phyloP scores from a whole-genome alignment of 2,888 invertebrate genomes.

The Hyppa rectilinea region DNA sequence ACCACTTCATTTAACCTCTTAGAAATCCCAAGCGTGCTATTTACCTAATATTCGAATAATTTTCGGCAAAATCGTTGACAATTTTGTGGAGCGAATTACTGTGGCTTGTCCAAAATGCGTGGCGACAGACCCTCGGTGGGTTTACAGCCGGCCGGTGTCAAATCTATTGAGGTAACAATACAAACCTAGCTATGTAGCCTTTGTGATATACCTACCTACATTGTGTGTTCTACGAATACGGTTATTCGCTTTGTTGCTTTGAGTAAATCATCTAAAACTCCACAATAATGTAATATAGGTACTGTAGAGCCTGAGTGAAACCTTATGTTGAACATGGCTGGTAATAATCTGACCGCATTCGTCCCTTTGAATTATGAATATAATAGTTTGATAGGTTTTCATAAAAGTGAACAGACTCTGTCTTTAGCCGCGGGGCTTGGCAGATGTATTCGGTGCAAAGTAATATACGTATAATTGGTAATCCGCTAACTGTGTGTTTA shows the following conservation, averaged over 20 bases:
- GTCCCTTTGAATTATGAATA: too few species aligned
- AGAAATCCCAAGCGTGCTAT: constrained; percentile 18
- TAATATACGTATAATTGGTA: too few species aligned
- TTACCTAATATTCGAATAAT: constrained; percentile 24
- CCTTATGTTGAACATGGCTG: too few species aligned
- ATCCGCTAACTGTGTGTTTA: too few species aligned
- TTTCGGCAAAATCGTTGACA: constrained; percentile 24
- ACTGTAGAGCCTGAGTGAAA: too few species aligned
- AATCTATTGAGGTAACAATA: constrained; percentile 18
- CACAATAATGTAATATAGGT: too few species aligned
- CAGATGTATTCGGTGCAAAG: too few species aligned
- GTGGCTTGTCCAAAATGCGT: constrained; percentile 48
- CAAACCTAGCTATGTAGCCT: background rate
- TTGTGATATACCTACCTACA: background rate
- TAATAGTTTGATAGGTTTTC: too few species aligned
- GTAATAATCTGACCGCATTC: too few species aligned
- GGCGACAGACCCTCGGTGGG: constrained; percentile 35
- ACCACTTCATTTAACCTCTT: constrained; percentile 5
- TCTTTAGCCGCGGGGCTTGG: too few species aligned
- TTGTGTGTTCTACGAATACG: background rate
- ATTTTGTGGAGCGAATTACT: constrained; percentile 35
- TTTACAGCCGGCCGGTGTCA: constrained; percentile 21
- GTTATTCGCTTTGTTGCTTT: background rate
- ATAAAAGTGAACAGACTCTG: too few species aligned
- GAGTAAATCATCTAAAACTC: too few species aligned